These are phyloP conservation scores for Bovichtus variegatus DNA, from an alignment of 2,797 vertebrate species.

Conservation along the genomic window DNA sequence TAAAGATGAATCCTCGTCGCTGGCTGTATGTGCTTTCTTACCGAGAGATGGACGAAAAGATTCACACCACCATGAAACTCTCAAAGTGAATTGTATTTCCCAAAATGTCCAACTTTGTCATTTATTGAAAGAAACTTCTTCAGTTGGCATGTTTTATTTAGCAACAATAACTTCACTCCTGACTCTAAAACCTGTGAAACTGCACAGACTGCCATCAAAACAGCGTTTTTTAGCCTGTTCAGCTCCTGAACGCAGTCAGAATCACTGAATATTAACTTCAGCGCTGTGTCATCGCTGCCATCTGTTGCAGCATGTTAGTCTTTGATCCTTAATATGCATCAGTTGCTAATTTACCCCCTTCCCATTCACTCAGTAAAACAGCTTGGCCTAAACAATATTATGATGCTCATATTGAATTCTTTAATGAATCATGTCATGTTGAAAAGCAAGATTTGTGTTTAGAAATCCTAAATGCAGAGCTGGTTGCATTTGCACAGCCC, in stretches of 20 bases:
- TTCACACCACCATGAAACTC: not conserved
- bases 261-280: slow-evolving; percentile 53
- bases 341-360: not conserved
- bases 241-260: slow-evolving; percentile 9
- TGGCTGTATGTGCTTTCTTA: too few species aligned
- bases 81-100: not conserved
- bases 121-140: too few species aligned
- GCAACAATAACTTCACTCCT: not conserved
- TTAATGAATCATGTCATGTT: not conserved
- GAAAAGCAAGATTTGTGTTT: not conserved
- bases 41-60: too few species aligned
- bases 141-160: not conserved
- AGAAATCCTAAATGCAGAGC: not conserved
- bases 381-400: not conserved
- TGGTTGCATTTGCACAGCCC: slow-evolving; percentile 12
- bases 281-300: slow-evolving; percentile 44
- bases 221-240: slow-evolving; percentile 24
- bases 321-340: not conserved
- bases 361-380: slow-evolving; percentile 17
- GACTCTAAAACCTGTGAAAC: slow-evolving; percentile 12
- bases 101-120: not conserved
- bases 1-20: too few species aligned
- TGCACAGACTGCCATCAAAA: slow-evolving; percentile 49
- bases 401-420: not conserved
- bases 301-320: slow-evolving; percentile 56